Evolutionary conservation across 2,888 invertebrate species (phyloP).

Genomic region (Exocentrus adspersus): DNA sequence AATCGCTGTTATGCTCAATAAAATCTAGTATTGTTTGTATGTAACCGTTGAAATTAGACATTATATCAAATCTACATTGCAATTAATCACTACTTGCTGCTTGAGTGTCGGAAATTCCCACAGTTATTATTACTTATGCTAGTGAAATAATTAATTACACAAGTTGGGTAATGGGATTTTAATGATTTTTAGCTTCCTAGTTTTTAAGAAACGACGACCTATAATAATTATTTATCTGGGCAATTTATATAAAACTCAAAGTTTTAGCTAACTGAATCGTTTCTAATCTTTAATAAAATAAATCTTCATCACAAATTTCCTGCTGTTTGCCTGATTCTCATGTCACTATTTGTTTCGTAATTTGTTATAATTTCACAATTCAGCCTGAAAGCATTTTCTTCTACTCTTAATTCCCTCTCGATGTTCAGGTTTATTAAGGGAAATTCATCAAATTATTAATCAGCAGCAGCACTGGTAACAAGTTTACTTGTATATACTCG

Average conservation of each 20-base stretch:
- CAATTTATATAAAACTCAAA: no score
- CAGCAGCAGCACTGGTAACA: conserved; percentile 3
- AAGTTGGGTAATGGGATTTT: background rate
- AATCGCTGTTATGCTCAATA: no score
- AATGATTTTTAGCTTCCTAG: background rate
- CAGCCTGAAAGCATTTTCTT: background rate
- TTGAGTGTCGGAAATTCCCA: background rate
- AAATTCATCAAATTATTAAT: conserved; percentile 3
- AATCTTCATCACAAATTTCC: no score
- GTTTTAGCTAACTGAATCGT: no score
- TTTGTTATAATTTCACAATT: background rate
- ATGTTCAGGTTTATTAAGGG: background rate
- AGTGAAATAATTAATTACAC: background rate
- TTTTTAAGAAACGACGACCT: no score
- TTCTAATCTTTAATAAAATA: no score
- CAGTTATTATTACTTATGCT: background rate
- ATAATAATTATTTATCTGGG: no score
- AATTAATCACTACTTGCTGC: background rate
- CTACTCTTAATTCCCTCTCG: background rate
- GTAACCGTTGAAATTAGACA: no score
- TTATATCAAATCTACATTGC: background rate
- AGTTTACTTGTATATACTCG: conserved; percentile 6
- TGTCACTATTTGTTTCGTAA: background rate
- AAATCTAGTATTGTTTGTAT: no score
- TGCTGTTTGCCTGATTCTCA: no score